Evolutionary conservation across 1,140 invertebrate genomes (phyloP), one percentile per base, ranked within the genome.

Genomic region (Colletes latitarsis): DNA sequence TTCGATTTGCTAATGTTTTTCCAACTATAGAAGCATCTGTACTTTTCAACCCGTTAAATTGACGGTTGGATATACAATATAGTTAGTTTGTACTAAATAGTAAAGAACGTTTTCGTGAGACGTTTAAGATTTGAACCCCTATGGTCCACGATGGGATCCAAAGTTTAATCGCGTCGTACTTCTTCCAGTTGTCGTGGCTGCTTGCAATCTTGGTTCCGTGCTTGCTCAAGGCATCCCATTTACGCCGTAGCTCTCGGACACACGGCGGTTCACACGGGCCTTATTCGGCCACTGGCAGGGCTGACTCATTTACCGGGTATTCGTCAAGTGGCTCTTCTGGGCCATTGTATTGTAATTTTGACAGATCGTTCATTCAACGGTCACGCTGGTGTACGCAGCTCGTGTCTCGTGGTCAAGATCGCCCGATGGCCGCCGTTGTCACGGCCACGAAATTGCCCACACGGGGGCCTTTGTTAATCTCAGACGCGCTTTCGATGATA

Each of bases 261-360:
- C 43, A 63, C 19, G 19, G 4, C 10, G 63, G 83, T 90, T 90
- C 89, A 85, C 89, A 91, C 86, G 90, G 82, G 63, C 55, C 77
- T 69, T 70, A 85, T 85, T 88, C 82, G 76, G 63, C 70, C 21
- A 55, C 74, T 39, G 64, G 55, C 46, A 76, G 62, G 70, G 80
- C 62, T 91, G 90, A 91, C 84, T 91, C 90, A 91, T 89, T 86
- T 87, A 82, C 76, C 71, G 82, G 67, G 73, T 83, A 88, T 88
- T 88, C 74, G 77, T 89, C 86, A 88, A 90, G 88, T 90, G 85
- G 68, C 81, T 88, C 83, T 87, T 90, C 86, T 90, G 67, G 76
- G 62, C 88, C 84, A 90, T 90, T 91, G 88, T 90, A 88, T 90
- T 86, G 82, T 89, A 82, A 88, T 91, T 90, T 90, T 82, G 75